Evolutionary conservation across 2,797 vertebrate species (phyloP).

Genomic region (Euthynnus affinis): DNA sequence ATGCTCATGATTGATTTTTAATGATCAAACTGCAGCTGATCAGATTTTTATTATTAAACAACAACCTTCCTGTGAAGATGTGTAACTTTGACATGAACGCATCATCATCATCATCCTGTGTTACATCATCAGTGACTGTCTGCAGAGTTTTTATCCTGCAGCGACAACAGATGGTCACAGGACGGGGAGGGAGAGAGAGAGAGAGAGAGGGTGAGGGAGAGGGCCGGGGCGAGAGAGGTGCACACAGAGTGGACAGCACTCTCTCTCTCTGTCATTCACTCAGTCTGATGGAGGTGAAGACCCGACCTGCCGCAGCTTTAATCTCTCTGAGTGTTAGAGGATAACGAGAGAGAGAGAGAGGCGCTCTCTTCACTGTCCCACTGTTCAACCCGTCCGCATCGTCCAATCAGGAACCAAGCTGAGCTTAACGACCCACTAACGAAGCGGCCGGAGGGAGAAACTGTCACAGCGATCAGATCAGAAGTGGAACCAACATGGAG

Average conservation of each 20-base stretch:
- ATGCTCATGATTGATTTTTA: too few species aligned
- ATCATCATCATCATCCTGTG: neutral
- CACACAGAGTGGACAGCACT: conserved; percentile 12
- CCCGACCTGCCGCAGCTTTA: conserved; percentile 41
- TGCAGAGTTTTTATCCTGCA: conserved; percentile 64
- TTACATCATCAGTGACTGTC: conserved; percentile 56
- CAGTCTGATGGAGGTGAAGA: conserved; percentile 52
- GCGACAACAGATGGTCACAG: conserved; percentile 77
- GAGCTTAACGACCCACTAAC: neutral
- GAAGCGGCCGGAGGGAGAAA: neutral
- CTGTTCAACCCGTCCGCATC: neutral
- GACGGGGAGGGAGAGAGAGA: conserved; percentile 24
- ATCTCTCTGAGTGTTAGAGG: conserved; percentile 33
- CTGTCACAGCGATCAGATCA: neutral
- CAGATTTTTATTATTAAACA: too few species aligned
- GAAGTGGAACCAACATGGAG: neutral
- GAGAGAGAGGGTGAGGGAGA: neutral
- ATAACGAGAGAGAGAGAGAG: conserved; percentile 5
- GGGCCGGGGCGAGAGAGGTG: conserved; percentile 24
- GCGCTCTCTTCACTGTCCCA: neutral
- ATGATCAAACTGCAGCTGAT: too few species aligned
- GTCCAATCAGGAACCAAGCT: conserved; percentile 4
- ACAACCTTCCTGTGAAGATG: neutral
- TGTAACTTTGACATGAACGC: neutral
- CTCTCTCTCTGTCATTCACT: conserved; percentile 13